Evolutionary conservation across 2,888 invertebrate species (phyloP), one percentile per base, ranked within the genome.

Genomic region (Scotopteryx bipunctaria): DNA sequence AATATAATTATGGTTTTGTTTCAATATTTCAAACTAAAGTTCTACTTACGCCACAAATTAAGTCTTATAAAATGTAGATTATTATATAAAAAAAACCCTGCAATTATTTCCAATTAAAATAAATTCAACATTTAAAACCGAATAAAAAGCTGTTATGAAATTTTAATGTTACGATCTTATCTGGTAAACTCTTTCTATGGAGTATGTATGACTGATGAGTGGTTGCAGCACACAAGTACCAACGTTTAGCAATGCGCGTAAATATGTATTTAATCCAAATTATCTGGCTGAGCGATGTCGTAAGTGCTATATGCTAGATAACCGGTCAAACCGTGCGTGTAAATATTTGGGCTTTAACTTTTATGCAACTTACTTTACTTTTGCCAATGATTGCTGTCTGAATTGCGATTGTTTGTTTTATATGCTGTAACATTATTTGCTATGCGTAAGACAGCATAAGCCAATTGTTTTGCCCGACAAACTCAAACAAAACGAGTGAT

Each of bases 231-330:
- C n/a, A 59, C 13, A 23, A 15, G n/a, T 43, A 29, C 36, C 16
- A 42, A 21, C 19, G 41, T 56, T 55, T 44, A 43, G 55, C 41
- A 52, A 55, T 35, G 36, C 32, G 29, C 15, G 46, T 40, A 50
- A 48, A 52, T 56, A 49, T 41, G 41, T 54, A 52, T 50, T 50
- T 50, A 49, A 58, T 56, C 41, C 47, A 52, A 58, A 47, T 52
- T 61, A 56, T 61, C 58, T 58, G 45, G 40, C 38, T 19, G 33
- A 36, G 2, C 23, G 13, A 59, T 63, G 43, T 53, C 27, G 53
- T 47, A 53, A 52, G 46, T 32, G 49, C 15, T 15, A 44, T 35
- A 27, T 27, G 38, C 42, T 38, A 38, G 52, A 32, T 47, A 53
- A 43, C 47, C 37, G 31, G 46, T 37, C 17, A 53, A 25, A 42